Conservation (phyloP, 2,888 invertebrate species). For the Drosophila ezoana region DNA sequence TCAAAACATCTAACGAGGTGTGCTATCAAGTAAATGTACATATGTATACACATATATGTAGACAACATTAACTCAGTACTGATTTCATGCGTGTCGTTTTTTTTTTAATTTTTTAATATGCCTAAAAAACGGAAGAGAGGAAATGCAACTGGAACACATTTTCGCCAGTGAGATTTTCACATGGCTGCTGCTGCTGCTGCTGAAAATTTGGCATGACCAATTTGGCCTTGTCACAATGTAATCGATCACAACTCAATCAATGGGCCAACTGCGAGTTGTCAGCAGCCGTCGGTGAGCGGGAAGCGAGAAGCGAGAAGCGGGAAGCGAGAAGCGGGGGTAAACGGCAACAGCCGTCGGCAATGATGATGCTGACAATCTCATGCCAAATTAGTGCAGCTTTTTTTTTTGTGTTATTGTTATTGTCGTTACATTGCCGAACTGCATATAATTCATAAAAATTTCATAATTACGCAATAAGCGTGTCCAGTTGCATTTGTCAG, state of each 20-base stretch:
- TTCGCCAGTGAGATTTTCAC: conserved; percentile 42
- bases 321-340: not conserved
- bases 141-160: conserved; percentile 12
- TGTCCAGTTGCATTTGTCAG: conserved; percentile 71
- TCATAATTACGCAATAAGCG: conserved; percentile 78
- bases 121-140: not conserved
- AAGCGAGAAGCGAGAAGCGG: not conserved
- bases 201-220: conserved; percentile 69
- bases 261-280: conserved; percentile 49
- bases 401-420: conserved; percentile 32
- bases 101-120: not conserved
- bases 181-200: conserved; percentile 25
- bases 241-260: conserved; percentile 84
- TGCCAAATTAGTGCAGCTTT: conserved; percentile 82
- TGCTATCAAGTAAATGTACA: not conserved
- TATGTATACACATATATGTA: not conserved
- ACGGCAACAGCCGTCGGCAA: conserved; percentile 36
- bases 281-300: conserved; percentile 36
- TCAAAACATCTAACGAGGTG: no score
- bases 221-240: conserved; percentile 82
- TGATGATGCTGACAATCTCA: conserved; percentile 69
- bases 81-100: not conserved
- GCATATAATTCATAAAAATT: conserved; percentile 75
- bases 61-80: not conserved
- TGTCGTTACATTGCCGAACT: conserved; percentile 14